A percentile compares a stretch with the other conserved stretches of the same genome.
Evolutionary conservation across 37 sponge, comb jelly and placozoan genomes (phyloP).

Genomic region (Beroe forskalii): DNA sequence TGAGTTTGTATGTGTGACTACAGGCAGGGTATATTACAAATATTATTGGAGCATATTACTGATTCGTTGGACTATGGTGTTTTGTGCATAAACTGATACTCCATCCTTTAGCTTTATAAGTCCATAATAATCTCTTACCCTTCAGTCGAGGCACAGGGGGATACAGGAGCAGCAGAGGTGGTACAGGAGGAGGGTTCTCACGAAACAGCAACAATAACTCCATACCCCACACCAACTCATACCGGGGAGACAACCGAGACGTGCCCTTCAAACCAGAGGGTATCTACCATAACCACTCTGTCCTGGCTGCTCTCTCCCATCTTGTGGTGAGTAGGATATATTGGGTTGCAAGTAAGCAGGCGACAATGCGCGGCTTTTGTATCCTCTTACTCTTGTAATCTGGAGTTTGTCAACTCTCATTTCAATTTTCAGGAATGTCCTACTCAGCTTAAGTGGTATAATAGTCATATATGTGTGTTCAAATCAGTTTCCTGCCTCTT

Average conservation of each 20-base stretch:
- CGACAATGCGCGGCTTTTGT: no score
- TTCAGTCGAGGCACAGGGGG: background rate
- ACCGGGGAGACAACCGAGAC: background rate
- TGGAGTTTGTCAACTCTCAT: no score
- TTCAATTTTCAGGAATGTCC: no score
- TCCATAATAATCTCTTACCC: background rate
- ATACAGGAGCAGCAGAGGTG: constrained; percentile 8
- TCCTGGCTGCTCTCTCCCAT: constrained; percentile 51
- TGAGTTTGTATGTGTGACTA: no score
- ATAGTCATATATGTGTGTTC: no score
- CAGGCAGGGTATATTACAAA: no score
- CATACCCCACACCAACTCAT: background rate
- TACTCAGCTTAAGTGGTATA: no score
- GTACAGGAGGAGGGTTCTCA: background rate
- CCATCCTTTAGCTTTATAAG: background rate
- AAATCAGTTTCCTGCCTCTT: no score
- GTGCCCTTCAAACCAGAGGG: constrained; percentile 61
- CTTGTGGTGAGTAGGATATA: constrained; percentile 11
- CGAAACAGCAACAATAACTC: constrained; percentile 5
- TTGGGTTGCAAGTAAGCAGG: no score
- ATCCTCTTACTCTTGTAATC: no score
- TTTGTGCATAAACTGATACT: background rate
- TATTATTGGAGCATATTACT: no score
- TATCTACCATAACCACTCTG: constrained; percentile 53
- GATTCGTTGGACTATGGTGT: background rate